These are phyloP conservation scores for Eilema griseolum DNA, from an alignment of 2,888 invertebrate species.

Conservation along the genomic window DNA sequence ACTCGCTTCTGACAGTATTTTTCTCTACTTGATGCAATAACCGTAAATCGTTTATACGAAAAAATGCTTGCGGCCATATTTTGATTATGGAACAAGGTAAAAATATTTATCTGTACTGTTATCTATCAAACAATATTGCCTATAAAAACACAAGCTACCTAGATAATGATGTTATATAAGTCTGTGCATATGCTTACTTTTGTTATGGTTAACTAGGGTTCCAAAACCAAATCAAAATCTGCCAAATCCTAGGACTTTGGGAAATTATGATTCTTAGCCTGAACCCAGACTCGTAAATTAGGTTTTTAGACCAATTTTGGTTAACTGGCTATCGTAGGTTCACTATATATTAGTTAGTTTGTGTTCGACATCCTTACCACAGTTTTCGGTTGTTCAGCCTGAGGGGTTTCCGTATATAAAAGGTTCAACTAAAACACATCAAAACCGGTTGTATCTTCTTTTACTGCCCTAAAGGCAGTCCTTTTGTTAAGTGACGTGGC, in stretches of 20 bases:
- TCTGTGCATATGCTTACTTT: background rate
- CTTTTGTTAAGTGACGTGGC: background rate
- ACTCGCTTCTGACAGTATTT: background rate
- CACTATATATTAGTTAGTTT: background rate
- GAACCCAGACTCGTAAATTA: too few relatives aligned
- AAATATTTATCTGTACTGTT: background rate
- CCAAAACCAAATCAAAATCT: too few relatives aligned
- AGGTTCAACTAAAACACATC: background rate
- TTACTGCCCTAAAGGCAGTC: background rate
- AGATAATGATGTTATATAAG: background rate
- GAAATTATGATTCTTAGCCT: too few relatives aligned
- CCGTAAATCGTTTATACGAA: conserved; percentile 2
- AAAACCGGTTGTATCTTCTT: background rate
- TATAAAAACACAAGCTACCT: background rate
- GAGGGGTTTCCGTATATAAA: background rate
- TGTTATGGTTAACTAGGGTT: background rate
- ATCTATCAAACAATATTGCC: background rate
- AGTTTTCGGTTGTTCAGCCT: background rate
- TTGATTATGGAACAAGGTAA: background rate
- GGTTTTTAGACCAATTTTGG: background rate
- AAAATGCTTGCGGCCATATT: background rate
- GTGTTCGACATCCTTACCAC: background rate
- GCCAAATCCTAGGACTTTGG: too few relatives aligned
- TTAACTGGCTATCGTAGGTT: background rate
- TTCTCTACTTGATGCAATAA: conserved; percentile 4